These are phyloP conservation scores for Brachionus rubens DNA, from an alignment of 1,140 invertebrate species.

Conservation along the genomic window DNA sequence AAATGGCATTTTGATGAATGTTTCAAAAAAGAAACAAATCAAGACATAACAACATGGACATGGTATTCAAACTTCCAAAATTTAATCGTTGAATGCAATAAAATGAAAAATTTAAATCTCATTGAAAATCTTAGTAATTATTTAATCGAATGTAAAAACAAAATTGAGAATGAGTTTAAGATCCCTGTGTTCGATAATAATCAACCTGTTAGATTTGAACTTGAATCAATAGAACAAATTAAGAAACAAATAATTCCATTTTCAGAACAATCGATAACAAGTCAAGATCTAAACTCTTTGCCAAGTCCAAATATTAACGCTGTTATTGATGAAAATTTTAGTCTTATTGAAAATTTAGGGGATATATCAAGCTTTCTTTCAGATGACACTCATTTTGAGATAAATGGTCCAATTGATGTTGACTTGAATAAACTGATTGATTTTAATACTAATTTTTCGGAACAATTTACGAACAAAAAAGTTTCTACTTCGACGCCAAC, in stretches of 20 bases:
- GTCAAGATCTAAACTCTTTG: background rate
- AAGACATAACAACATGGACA: background rate
- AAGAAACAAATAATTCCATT: constrained; percentile 11
- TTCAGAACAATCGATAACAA: background rate
- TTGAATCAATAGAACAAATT: background rate
- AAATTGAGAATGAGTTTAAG: too few species aligned
- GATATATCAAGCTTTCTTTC: background rate
- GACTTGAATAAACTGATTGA: constrained; percentile 18
- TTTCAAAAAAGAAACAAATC: background rate
- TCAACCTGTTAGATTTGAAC: background rate
- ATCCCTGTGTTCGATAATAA: too few species aligned
- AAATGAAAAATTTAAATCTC: background rate
- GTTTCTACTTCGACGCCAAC: background rate
- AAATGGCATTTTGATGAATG: constrained; percentile 6
- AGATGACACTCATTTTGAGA: background rate
- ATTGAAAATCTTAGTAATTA: background rate
- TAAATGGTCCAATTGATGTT: background rate
- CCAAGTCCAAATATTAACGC: constrained; percentile 15
- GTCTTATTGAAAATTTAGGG: constrained; percentile 8
- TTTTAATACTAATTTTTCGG: background rate
- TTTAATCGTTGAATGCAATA: background rate
- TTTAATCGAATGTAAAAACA: background rate
- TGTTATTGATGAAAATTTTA: constrained; percentile 11
- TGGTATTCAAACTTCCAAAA: background rate
- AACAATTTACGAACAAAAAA: background rate